Conservation (phyloP, 2,113 vertebrate genomes). For the Chunga burmeisteri region DNA sequence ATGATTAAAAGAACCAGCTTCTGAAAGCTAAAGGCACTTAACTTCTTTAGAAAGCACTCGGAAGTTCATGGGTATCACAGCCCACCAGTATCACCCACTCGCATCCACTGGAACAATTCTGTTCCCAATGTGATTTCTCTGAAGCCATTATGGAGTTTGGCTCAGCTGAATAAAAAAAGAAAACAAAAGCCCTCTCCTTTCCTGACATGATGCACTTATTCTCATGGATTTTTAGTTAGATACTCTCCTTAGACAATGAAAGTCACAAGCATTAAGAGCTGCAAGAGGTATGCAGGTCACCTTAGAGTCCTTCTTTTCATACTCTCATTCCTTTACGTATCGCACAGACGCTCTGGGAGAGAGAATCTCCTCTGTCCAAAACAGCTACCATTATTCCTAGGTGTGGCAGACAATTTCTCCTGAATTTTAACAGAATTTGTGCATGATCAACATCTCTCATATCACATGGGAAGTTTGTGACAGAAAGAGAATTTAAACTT, state of each 20-base stretch:
- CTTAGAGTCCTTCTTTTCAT: neutral
- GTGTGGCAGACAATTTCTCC: neutral
- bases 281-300: neutral
- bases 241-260: neutral
- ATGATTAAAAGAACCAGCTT: neutral
- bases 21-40: neutral
- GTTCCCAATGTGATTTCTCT: neutral
- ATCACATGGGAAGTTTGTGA: neutral
- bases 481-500: neutral
- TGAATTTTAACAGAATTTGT: neutral
- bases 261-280: neutral
- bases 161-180: neutral
- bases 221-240: neutral
- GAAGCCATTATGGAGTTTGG: neutral
- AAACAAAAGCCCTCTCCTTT: neutral
- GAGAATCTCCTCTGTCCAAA: neutral
- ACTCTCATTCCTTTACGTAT: neutral
- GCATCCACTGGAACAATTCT: neutral
- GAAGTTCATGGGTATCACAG: neutral
- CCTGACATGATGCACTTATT: neutral
- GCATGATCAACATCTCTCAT: neutral
- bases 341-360: neutral
- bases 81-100: neutral
- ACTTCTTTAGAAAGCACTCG: accelerated
- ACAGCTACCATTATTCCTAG: neutral